Percentiles rank a stretch among this genome's conserved stretches.
Evolutionary conservation across 1,140 invertebrate species (phyloP).

Genomic region (Anagrus nilaparvatae): DNA sequence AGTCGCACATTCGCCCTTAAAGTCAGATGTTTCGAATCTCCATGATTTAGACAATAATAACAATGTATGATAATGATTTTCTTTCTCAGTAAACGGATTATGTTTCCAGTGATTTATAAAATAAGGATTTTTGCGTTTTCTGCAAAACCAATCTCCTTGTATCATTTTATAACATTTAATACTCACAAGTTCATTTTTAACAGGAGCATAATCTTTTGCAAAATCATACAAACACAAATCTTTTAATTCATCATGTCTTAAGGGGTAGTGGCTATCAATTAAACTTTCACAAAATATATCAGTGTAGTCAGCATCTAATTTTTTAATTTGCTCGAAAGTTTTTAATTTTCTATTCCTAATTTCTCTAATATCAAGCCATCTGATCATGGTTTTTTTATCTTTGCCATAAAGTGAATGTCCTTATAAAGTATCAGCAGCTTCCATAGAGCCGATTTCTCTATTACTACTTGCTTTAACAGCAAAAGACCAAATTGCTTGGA

Average conservation of each 20-base stretch:
- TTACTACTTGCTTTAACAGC: constrained; percentile 20
- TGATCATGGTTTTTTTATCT: constrained; percentile 27
- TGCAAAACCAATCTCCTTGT: constrained; percentile 13
- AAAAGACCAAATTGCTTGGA: constrained; percentile 18
- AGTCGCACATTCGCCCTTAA: constrained; percentile 12
- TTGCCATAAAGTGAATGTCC: constrained; percentile 27
- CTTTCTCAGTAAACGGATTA: constrained; percentile 17
- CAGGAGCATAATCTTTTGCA: constrained; percentile 17
- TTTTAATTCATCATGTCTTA: constrained; percentile 16
- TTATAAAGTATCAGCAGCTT: constrained; percentile 28
- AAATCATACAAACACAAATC: constrained; percentile 17
- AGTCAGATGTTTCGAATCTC: constrained; percentile 14
- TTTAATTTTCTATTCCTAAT: constrained; percentile 24
- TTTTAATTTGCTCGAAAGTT: constrained; percentile 20
- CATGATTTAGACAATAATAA: constrained; percentile 20
- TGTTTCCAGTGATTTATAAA: constrained; percentile 21
- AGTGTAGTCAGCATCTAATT: constrained; percentile 16
- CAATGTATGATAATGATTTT: constrained; percentile 17
- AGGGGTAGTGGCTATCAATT: constrained; percentile 23
- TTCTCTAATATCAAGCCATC: constrained; percentile 29
- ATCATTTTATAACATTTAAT: constrained; percentile 8
- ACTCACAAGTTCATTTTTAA: constrained; percentile 11
- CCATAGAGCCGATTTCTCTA: constrained; percentile 27
- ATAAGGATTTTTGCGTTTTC: constrained; percentile 16
- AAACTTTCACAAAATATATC: constrained; percentile 24